Evolutionary conservation across 2,888 invertebrate genomes (phyloP).

Genomic region (Zhuqinia jingwanae): DNA sequence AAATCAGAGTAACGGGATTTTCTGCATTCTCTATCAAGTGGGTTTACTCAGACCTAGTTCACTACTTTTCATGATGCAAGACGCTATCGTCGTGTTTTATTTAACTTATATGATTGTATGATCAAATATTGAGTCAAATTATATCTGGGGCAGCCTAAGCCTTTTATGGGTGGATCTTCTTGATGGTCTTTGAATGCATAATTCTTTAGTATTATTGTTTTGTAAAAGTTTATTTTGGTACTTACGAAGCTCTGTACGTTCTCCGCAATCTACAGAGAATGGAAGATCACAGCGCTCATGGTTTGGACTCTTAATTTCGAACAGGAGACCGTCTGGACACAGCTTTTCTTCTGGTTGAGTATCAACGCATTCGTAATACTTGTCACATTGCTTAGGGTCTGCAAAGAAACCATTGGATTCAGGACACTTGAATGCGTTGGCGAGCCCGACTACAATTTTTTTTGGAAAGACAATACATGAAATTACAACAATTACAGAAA

Average conservation of each 20-base stretch:
- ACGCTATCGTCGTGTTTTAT: not conserved
- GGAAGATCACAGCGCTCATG: slow-evolving; percentile 96
- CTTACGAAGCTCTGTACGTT: slow-evolving; percentile 94
- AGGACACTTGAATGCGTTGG: slow-evolving; percentile 87
- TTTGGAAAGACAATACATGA: not conserved
- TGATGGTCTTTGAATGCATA: not conserved
- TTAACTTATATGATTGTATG: not conserved
- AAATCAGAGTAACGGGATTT: slow-evolving; percentile 69
- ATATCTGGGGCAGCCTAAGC: slow-evolving; percentile 40
- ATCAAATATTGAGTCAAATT: not conserved
- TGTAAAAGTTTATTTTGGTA: slow-evolving; percentile 80
- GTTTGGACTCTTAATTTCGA: slow-evolving; percentile 91
- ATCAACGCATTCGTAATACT: slow-evolving; percentile 89
- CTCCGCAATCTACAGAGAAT: slow-evolving; percentile 95
- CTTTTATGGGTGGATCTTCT: not conserved
- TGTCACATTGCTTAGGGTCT: slow-evolving; percentile 91
- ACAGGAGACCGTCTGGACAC: slow-evolving; percentile 94
- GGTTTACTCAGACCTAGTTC: slow-evolving; percentile 57
- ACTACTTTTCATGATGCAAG: slow-evolving; percentile 57
- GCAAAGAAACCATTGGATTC: slow-evolving; percentile 90
- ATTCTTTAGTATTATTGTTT: too few relatives aligned
- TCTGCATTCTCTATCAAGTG: slow-evolving; percentile 62
- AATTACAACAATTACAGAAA: not conserved
- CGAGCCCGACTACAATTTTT: slow-evolving; percentile 73
- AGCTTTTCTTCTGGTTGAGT: slow-evolving; percentile 88